These are phyloP conservation scores for Oxytorus armatus DNA, from an alignment of 2,888 invertebrate genomes.

Conservation along the genomic window DNA sequence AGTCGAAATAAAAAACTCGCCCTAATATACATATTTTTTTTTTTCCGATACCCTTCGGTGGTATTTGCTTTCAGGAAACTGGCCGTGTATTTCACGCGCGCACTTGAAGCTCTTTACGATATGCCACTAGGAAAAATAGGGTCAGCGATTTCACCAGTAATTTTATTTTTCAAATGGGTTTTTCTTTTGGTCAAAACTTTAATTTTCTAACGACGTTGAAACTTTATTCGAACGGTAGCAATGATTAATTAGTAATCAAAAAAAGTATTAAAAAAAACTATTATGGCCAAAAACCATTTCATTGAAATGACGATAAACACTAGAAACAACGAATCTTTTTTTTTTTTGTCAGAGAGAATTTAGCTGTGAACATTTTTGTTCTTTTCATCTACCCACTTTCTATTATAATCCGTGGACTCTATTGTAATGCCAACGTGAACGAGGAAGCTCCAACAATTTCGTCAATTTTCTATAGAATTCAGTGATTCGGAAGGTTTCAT, in stretches of 20 bases:
- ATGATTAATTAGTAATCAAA: too few relatives aligned
- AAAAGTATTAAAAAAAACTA: too few relatives aligned
- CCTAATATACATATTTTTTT: too few relatives aligned
- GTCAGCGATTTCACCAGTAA: conserved; percentile 10
- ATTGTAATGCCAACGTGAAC: background rate
- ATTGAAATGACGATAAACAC: too few relatives aligned
- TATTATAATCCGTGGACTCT: background rate
- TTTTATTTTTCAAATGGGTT: conserved; percentile 16
- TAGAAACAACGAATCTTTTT: too few relatives aligned
- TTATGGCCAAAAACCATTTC: too few relatives aligned
- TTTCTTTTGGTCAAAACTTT: too few relatives aligned
- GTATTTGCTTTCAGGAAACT: conserved; percentile 36
- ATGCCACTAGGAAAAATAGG: conserved; percentile 1
- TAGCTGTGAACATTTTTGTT: background rate
- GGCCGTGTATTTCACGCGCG: background rate
- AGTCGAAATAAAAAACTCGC: too few relatives aligned
- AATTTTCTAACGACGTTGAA: too few relatives aligned
- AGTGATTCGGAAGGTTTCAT: background rate
- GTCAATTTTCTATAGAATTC: conserved; percentile 23
- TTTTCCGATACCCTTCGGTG: conserved; percentile 15
- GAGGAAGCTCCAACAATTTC: background rate
- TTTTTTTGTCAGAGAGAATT: conserved; percentile 7
- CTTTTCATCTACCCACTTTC: conserved; percentile 16
- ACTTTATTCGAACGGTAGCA: too few relatives aligned
- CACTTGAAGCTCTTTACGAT: conserved; percentile 13